Percentiles rank a stretch among this genome's conserved stretches.
Evolutionary conservation across 2,113 vertebrate species (phyloP).

Genomic region (Corynorhinus townsendii): DNA sequence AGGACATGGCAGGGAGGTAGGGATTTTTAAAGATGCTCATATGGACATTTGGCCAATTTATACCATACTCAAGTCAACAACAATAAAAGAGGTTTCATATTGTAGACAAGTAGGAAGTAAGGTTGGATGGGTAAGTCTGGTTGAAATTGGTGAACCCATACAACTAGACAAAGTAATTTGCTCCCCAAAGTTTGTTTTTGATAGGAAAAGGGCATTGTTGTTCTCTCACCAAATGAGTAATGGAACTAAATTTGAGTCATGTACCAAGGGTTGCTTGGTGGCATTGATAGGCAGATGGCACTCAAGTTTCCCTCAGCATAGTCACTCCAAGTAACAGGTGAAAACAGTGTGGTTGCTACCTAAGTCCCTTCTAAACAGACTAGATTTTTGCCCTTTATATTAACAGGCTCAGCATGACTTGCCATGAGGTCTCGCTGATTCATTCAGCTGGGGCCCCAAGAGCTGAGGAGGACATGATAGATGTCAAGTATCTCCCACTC

Average conservation of each 20-base stretch:
- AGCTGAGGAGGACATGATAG: not conserved
- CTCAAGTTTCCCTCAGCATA: not conserved
- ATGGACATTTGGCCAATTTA: not conserved
- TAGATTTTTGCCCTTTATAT: not conserved
- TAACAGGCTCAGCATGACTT: not conserved
- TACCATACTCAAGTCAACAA: not conserved
- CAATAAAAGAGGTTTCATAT: not conserved
- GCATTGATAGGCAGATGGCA: too few relatives aligned
- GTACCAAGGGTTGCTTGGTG: not conserved
- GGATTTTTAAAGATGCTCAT: not conserved
- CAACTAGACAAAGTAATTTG: not conserved
- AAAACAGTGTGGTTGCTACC: not conserved
- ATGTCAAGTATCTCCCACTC: not conserved
- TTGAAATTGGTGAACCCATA: not conserved
- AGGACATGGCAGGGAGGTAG: not conserved
- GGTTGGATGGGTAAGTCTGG: not conserved
- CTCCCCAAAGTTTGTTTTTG: not conserved
- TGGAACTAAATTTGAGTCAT: not conserved
- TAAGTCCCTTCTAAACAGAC: not conserved
- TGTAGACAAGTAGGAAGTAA: not conserved
- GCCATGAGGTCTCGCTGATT: not conserved
- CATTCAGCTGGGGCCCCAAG: not conserved
- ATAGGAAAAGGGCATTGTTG: not conserved
- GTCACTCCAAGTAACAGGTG: not conserved
- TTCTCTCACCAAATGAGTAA: not conserved